Evolutionary conservation across 2,888 invertebrate species (phyloP).

Genomic region (Parnassius mnemosyne): DNA sequence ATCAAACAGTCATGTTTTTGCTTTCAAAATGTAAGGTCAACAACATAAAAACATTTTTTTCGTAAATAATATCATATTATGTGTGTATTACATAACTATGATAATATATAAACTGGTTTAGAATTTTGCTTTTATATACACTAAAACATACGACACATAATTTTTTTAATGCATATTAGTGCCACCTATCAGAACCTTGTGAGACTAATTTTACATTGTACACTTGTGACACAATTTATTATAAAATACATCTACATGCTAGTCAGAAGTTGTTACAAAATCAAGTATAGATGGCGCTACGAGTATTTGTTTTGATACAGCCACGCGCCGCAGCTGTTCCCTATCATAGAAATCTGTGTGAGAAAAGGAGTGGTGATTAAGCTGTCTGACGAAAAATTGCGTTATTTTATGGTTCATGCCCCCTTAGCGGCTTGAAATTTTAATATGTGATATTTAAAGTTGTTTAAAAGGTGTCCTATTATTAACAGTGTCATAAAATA

Average conservation of each 20-base stretch:
- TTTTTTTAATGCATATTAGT: background rate
- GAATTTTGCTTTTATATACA: no score
- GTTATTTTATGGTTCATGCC: constrained; percentile 70
- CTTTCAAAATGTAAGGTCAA: no score
- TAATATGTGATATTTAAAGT: constrained; percentile 56
- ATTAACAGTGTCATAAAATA: constrained; percentile 59
- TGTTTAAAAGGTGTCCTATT: constrained; percentile 56
- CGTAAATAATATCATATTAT: no score
- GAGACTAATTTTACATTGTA: background rate
- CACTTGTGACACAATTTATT: background rate
- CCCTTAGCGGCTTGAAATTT: constrained; percentile 51
- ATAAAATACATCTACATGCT: background rate
- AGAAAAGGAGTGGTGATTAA: constrained; percentile 81
- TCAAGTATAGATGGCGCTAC: constrained; percentile 54
- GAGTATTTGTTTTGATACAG: constrained; percentile 74
- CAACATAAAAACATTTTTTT: no score
- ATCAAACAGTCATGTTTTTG: no score
- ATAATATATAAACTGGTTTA: no score
- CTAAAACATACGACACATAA: no score
- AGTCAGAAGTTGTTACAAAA: constrained; percentile 1
- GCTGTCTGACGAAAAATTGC: constrained; percentile 67
- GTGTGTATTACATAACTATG: no score
- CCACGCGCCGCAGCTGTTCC: constrained; percentile 71
- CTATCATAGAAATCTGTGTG: constrained; percentile 78
- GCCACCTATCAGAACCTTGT: background rate